A percentile compares a stretch with the other conserved stretches of the same genome.
Conservation (phyloP, 2,888 invertebrate genomes). For the Monochamus alternatus region DNA sequence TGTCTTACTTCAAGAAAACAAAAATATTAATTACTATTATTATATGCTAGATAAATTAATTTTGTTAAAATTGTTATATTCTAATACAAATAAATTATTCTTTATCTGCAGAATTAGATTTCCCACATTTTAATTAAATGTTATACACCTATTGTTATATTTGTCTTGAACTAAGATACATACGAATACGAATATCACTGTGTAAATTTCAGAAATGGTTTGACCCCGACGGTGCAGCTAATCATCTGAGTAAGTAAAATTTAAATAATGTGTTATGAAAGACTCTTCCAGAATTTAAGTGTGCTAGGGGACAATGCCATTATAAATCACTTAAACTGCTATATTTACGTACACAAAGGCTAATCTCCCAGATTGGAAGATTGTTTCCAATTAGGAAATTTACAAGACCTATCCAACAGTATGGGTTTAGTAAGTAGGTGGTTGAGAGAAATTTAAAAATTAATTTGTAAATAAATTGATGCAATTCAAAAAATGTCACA, state of each 20-base stretch:
- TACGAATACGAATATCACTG: neutral
- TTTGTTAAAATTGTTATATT: too few relatives aligned
- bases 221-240: neutral
- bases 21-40: too few relatives aligned
- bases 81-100: too few relatives aligned
- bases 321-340: slow-evolving; percentile 52
- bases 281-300: slow-evolving; percentile 45
- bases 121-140: too few relatives aligned
- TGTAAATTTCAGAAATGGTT: slow-evolving; percentile 11
- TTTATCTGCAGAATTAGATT: too few relatives aligned
- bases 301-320: slow-evolving; percentile 46
- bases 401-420: slow-evolving; percentile 38
- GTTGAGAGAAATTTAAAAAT: slow-evolving; percentile 1
- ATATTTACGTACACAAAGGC: slow-evolving; percentile 43
- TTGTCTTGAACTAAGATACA: too few relatives aligned
- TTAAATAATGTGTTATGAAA: slow-evolving; percentile 21
- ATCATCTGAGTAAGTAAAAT: neutral
- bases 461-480: neutral
- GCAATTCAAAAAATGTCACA: too few relatives aligned
- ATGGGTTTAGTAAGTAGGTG: slow-evolving; percentile 17
- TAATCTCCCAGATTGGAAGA: slow-evolving; percentile 52
- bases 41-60: too few relatives aligned
- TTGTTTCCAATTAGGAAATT: slow-evolving; percentile 50
- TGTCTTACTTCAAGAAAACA: too few relatives aligned
- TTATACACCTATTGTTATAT: too few relatives aligned